phyloP scores from a whole-genome alignment of 2,797 vertebrate species.

The Periophthalmus magnuspinnatus region DNA sequence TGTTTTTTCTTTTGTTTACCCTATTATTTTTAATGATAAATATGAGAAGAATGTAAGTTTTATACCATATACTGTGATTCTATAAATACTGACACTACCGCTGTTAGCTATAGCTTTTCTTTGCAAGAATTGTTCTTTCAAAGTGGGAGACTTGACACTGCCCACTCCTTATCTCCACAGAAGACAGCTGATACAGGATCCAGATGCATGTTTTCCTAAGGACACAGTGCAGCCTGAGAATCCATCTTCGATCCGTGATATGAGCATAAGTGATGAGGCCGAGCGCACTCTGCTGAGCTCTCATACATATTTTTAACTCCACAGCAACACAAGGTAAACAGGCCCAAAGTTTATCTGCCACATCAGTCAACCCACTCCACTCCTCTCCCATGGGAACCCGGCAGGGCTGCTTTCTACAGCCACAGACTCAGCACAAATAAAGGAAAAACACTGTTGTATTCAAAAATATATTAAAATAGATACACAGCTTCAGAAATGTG shows the following conservation, averaged over 20 bases:
- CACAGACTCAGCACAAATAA: constrained; percentile 26
- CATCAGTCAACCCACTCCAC: constrained; percentile 53
- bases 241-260: constrained; percentile 22
- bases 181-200: neutral
- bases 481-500: constrained; percentile 3
- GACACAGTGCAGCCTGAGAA: constrained; percentile 15
- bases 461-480: constrained; percentile 4
- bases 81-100: neutral
- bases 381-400: constrained; percentile 49
- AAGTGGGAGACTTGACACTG: neutral
- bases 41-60: neutral
- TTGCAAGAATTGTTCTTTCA: neutral
- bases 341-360: constrained; percentile 37
- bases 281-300: constrained; percentile 23
- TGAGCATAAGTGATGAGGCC: constrained; percentile 30
- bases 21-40: neutral
- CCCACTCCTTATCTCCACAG: constrained; percentile 3
- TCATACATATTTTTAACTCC: constrained; percentile 40
- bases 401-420: constrained; percentile 33
- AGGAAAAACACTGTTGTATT: constrained; percentile 15
- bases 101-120: neutral
- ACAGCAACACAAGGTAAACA: constrained; percentile 29
- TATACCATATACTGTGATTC: no score
- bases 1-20: neutral
- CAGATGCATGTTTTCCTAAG: constrained; percentile 14